Base-by-base conservation (phyloP, 2,888 invertebrate species). In the Andrena bucephala region DNA sequence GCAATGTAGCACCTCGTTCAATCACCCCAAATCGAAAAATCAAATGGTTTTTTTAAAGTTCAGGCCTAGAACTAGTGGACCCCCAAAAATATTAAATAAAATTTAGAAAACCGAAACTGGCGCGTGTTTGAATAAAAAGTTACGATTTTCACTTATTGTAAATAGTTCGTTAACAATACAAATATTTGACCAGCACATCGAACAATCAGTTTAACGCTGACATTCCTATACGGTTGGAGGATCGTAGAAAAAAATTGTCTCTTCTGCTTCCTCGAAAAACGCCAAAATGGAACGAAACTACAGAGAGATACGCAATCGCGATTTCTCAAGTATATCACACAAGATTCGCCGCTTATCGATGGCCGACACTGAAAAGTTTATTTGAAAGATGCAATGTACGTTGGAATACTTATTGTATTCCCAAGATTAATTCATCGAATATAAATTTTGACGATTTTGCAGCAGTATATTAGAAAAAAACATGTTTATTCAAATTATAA, bases 241-340 rank as follows among this genome's bases (percentile, higher is more conserved):
- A 33, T 24, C 66, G 48, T 0, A 76, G 48, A 27, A 81, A n/a
- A 33, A 82, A 75, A 20, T 60, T 81, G 0, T 62, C 77, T 5
- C 42, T 42, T 42, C 0, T 67, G 1, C 20, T 54, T 6, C 42
- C 52, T 2, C 57, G 66, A 10, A 67, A 20, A 27, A 60, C 42
- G 8, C 71, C 67, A 3, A 70, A 74, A 16, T 88, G 85, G 83
- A 63, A 85, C 7, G 87, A 89, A 60, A 88, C 86, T 0, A 67
- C 50, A 5, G 81, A 83, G 66, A 84, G 90, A 68, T 86, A 59
- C 54, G 88, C 82, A 2, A 67, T 90, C 5, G 83, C 66, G 2
- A 73, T 90, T 27, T 68, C 77, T 0, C 67, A 84, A 31, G 50
- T 90, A 27, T 77, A 80, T 66, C 87, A 90, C 20, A 77, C 77